These are phyloP conservation scores for Anas platyrhynchos DNA, from an alignment of 2,113 vertebrate species.

Conservation along the genomic window DNA sequence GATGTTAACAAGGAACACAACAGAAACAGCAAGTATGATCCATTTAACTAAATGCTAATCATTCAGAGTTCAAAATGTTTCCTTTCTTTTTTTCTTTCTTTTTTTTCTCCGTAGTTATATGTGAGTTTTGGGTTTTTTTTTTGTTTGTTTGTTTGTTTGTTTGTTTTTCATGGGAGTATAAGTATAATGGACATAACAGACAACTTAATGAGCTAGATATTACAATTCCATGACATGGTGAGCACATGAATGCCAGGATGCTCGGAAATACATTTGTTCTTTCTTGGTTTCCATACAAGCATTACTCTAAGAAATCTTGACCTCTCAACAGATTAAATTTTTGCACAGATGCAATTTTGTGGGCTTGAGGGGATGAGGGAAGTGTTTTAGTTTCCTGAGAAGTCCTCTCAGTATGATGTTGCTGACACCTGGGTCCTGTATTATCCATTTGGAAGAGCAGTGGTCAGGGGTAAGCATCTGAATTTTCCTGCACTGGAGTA, in stretches of 20 bases:
- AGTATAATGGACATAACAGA: background rate
- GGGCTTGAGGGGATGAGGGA: background rate
- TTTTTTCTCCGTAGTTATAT: background rate
- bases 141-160: too few relatives aligned
- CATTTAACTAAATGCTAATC: background rate
- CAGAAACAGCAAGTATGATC: background rate
- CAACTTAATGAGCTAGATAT: background rate
- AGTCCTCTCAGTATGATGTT: background rate
- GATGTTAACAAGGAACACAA: background rate
- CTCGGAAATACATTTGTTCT: background rate
- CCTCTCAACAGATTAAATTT: background rate
- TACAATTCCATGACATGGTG: background rate
- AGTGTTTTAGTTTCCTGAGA: background rate
- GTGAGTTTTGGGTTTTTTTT: too few relatives aligned
- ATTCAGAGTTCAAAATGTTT: background rate
- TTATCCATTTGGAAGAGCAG: background rate
- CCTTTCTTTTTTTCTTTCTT: background rate
- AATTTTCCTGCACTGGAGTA: background rate
- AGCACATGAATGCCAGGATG: background rate
- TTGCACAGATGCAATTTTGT: background rate
- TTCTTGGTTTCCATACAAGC: background rate
- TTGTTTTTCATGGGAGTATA: background rate
- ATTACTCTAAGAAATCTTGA: background rate
- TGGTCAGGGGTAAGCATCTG: rapidly evolving
- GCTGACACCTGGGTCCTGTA: background rate